Percentiles rank a stretch among this genome's conserved stretches.
These are phyloP conservation scores for Mobula birostris DNA, from an alignment of 2,113 vertebrate species.

Conservation along the genomic window DNA sequence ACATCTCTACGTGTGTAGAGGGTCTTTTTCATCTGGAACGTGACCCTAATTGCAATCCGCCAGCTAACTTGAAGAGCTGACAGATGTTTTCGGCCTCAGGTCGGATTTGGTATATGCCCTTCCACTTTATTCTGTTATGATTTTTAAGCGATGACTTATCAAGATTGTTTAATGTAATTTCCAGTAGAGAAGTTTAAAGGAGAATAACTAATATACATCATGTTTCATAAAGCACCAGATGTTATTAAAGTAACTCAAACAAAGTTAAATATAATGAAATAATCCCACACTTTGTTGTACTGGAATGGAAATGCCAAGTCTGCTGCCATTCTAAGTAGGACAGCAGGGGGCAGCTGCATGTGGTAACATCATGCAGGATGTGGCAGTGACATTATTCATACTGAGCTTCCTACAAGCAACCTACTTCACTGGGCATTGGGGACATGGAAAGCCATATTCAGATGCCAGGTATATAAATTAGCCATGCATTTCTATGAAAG, in stretches of 20 bases:
- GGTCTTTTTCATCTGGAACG: background rate
- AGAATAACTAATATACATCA: background rate
- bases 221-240: background rate
- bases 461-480: background rate
- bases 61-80: slow-evolving; percentile 20
- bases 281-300: too few species aligned
- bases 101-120: background rate
- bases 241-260: background rate
- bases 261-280: slow-evolving; percentile 11
- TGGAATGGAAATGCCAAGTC: background rate
- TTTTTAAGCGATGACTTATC: background rate
- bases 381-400: background rate
- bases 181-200: background rate
- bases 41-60: background rate
- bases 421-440: background rate
- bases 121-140: background rate
- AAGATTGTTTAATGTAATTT: too few species aligned
- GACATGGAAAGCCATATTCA: background rate
- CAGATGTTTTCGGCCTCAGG: background rate
- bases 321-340: background rate
- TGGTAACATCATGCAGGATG: background rate
- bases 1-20: background rate
- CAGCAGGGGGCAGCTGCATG: background rate
- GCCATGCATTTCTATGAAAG: background rate
- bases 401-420: background rate